A percentile compares a stretch with the other conserved stretches of the same genome.
phyloP scores from a whole-genome alignment of 2,113 vertebrate species.

The Lanius collurio region DNA sequence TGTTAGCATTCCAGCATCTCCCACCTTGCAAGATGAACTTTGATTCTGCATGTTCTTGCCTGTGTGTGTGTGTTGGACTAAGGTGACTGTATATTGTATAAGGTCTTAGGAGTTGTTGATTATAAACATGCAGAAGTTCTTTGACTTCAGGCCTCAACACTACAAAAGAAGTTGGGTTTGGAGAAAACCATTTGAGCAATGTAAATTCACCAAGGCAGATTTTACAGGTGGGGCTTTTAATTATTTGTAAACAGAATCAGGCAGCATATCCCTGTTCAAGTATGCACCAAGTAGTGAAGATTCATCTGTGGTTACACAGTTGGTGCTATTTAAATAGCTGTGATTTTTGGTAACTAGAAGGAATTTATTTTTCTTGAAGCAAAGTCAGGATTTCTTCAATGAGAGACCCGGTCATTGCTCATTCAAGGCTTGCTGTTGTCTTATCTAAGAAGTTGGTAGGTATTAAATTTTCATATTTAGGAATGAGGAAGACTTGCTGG shows the following conservation, averaged over 20 bases:
- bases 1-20: slow-evolving; percentile 13
- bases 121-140: background rate
- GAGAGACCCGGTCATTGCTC: background rate
- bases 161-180: slow-evolving; percentile 21
- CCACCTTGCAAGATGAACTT: background rate
- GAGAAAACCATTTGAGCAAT: background rate
- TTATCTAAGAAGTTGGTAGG: background rate
- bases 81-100: background rate
- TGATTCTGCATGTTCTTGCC: slow-evolving; percentile 36
- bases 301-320: background rate
- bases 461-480: background rate
- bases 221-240: slow-evolving; percentile 43
- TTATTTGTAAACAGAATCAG: slow-evolving; percentile 40
- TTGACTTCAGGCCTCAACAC: slow-evolving; percentile 10
- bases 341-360: background rate
- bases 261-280: background rate
- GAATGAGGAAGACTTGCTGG: background rate
- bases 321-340: background rate
- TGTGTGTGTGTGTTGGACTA: background rate
- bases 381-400: background rate
- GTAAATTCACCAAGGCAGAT: background rate
- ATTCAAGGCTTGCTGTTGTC: background rate
- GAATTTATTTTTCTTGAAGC: background rate
- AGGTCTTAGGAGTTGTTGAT: slow-evolving; percentile 15
- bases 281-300: background rate